Evolutionary conservation across 53 echinoderm and acorn worm genomes (phyloP), one percentile per base, ranked within the genome.

Genomic region (Zoroaster sp.): DNA sequence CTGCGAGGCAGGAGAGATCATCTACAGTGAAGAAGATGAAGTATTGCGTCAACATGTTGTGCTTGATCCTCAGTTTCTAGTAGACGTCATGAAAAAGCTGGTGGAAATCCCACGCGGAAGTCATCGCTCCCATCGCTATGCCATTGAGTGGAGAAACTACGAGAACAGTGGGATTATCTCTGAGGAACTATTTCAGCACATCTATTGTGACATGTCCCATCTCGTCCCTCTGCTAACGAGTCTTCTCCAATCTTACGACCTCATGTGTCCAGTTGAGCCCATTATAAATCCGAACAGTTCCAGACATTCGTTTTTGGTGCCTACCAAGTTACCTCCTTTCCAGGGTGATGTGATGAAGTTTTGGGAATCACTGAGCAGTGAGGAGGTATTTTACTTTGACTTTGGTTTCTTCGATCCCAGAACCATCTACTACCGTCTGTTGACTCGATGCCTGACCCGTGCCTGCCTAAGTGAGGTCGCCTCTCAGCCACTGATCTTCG

Each of bases 331-430:
- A 66, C 82, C 82, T 30, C 82, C 44, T 66, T 82, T 45, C 10
- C 66, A 41, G 30, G 44, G 34, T 32, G 82, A 68, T 0, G 12
- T 15, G 32, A 2, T 8, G 44, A 28, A 41, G 67, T 82, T 82
- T 44, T 82, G 82, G 82, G 53, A 82, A 23, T 1, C 82, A 36
- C n/a, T 5, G 39, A 40, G 14, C 42, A 82, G 43, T 3, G 82
- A 82, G 44, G 82, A 68, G 20, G 67, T 41, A 66, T 82, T 82
- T 31, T 82, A 43, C 43, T 82, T 82, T 40, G 82, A 82, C 44
- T 82, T 82, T 82, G 82, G 82, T 31, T 82, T 82, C 82, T 82
- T 82, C 17, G 66, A 82, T 44, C 82, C 82, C 18, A 68, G 42
- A 65, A 66, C 82, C 18, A 39, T 82, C 44, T 82, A 66, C 66